Evolutionary conservation across 2,888 invertebrate genomes (phyloP).

Genomic region (Drosophila emarginata): DNA sequence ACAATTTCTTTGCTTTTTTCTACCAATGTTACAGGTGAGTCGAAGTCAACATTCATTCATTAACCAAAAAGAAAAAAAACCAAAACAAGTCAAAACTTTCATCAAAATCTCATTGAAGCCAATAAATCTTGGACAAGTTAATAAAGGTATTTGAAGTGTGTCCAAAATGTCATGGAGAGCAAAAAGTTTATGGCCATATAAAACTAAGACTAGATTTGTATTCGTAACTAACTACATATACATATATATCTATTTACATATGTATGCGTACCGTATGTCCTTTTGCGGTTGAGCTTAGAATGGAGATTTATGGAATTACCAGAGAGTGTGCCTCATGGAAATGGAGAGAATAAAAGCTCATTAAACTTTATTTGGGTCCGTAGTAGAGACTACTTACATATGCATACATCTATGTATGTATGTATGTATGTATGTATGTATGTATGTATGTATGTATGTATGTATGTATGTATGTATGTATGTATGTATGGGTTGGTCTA

Average conservation of each 20-base stretch:
- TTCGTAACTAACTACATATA: neutral
- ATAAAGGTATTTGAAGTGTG: constrained; percentile 1
- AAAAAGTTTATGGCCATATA: neutral
- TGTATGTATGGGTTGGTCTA: neutral
- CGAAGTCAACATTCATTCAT: neutral
- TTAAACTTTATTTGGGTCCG: constrained; percentile 1
- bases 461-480: neutral
- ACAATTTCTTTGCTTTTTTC: constrained; percentile 87
- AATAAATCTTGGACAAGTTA: constrained; percentile 5
- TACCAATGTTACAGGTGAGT: constrained; percentile 89
- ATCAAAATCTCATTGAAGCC: constrained; percentile 1
- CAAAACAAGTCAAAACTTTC: neutral
- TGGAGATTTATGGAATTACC: constrained; percentile 5
- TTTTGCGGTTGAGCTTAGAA: neutral
- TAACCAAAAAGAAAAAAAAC: neutral
- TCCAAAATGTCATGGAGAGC: neutral
- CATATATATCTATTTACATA: too few relatives aligned
- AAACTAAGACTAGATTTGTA: constrained; percentile 7
- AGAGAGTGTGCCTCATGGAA: neutral
- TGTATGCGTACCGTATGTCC: neutral
- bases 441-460: neutral
- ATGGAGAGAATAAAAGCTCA: neutral
- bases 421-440: neutral
- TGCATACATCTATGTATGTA: neutral
- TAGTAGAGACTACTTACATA: neutral